Conservation (phyloP, 53 echinoderm and acorn worm species). For the Apostichopus leukothele region DNA sequence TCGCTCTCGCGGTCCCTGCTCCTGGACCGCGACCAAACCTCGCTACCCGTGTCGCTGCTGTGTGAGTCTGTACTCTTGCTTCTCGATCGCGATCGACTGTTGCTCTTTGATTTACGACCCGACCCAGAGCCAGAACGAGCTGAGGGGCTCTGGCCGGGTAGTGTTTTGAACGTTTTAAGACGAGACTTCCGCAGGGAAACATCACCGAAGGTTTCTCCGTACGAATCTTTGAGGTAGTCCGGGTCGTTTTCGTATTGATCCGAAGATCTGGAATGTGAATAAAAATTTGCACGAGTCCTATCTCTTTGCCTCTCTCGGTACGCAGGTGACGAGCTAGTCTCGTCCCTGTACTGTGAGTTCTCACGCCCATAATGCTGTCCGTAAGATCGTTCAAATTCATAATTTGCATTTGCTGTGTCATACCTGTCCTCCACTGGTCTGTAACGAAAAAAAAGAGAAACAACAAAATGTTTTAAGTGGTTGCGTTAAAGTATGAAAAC, state of each 20-base stretch:
- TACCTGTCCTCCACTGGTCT: constrained; percentile 90
- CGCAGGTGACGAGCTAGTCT: constrained; percentile 79
- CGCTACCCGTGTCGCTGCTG: constrained; percentile 88
- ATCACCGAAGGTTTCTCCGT: constrained; percentile 31
- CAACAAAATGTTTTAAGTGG: background rate
- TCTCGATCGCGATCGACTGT: constrained; percentile 82
- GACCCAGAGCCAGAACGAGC: constrained; percentile 84
- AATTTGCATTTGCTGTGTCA: constrained; percentile 76
- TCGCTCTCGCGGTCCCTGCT: constrained; percentile 89
- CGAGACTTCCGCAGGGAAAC: constrained; percentile 60
- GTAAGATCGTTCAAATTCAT: constrained; percentile 87
- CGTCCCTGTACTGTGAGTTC: constrained; percentile 71
- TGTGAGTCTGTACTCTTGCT: constrained; percentile 92
- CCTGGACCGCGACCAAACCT: constrained; percentile 88
- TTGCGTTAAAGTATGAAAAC: too few relatives aligned
- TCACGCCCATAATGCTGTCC: constrained; percentile 86
- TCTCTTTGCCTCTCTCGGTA: constrained; percentile 89
- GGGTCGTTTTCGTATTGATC: constrained; percentile 57
- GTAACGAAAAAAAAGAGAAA: constrained; percentile 50
- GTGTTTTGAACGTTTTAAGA: constrained; percentile 62
- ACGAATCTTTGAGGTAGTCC: constrained; percentile 50
- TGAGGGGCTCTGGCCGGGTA: constrained; percentile 86
- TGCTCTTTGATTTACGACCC: constrained; percentile 74
- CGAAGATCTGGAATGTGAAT: constrained; percentile 84
- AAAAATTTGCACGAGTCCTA: constrained; percentile 90